A percentile compares a stretch with the other conserved stretches of the same genome.
These are phyloP conservation scores for Phalacrocorax aristotelis DNA, from an alignment of 2,113 vertebrate species.

Conservation along the genomic window DNA sequence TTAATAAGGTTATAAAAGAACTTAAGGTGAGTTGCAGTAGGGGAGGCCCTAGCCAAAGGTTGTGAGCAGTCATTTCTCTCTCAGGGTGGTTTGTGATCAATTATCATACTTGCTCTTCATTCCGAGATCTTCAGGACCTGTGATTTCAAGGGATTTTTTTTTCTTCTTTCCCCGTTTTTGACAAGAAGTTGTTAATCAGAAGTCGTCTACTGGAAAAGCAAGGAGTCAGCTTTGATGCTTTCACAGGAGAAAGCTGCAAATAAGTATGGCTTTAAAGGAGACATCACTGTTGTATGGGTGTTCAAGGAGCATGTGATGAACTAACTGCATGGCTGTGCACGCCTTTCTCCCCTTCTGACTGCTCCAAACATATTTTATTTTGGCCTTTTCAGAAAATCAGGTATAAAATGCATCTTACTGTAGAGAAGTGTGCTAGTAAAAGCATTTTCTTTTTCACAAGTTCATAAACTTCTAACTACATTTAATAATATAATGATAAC, in stretches of 20 bases:
- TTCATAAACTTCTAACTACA: neutral
- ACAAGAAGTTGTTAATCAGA: neutral
- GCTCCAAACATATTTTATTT: neutral
- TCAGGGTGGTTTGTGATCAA: neutral
- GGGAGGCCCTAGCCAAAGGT: neutral
- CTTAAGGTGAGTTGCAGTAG: neutral
- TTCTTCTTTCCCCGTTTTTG: accelerated
- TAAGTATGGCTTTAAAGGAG: neutral
- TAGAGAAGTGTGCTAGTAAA: neutral
- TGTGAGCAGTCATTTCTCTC: neutral
- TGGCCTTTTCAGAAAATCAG: neutral
- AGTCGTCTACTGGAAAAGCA: neutral
- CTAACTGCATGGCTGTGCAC: neutral
- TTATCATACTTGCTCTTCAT: neutral
- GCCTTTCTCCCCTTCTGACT: neutral
- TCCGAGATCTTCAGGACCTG: neutral
- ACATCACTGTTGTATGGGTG: neutral
- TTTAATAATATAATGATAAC: neutral
- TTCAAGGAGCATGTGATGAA: neutral
- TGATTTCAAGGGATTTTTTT: neutral
- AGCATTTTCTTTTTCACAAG: neutral
- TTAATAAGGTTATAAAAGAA: neutral
- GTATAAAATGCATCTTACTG: neutral
- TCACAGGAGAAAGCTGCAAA: neutral
- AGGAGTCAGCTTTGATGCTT: neutral